Base-by-base conservation (phyloP, 2,888 invertebrate genomes). In the Pediacus dermestoides region DNA sequence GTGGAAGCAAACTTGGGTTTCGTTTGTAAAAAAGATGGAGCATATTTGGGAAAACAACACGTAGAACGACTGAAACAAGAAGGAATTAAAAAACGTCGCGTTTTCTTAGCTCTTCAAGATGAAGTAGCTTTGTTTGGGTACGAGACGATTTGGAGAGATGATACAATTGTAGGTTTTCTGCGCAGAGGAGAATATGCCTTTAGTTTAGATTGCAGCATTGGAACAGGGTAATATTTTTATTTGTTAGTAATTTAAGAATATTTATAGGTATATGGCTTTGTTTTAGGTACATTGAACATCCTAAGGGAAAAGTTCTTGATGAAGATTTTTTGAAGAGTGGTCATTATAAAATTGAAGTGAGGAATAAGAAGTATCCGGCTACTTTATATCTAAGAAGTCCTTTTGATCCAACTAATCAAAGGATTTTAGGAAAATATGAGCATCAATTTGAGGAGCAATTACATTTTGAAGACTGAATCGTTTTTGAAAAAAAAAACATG, bases 81-180 rank as follows among this genome's bases (percentile, higher is more conserved):
- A 41, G 91, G 91, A 8, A 71, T 84, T 0, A 76, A 74, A 27
- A 88, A 84, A 66, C 82, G 81, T 68, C 73, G 89, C 40, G 85
- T 82, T 0, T 88, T 78, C 59, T 76, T 88, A 48, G 82, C 84
- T 0, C 65, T 86, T 1, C 73, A 80, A 21, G 81, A 77, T 71
- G 75, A 81, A 68, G 71, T 85, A 8, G 82, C 89, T n/a, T 61
- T 94, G 25, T 88, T 85, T 74, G 92, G 93, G 0, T 73, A 88
- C 53, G 93, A 94, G 73, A 82, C 85, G 0, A 82, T 93, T 58
- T 89, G 81, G 70, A 77, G 88, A 58, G 80, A 88, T 60, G 85
- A 82, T 2, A 71, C 76, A 52, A 74, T 83, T 0, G 87, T 89
- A 3, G 92, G 92, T 7, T 85, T 84, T 53, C 65, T 93, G 4